Evolutionary conservation across 2,888 invertebrate genomes (phyloP), one percentile per base, ranked within the genome.

Genomic region (Phengaris alcon): DNA sequence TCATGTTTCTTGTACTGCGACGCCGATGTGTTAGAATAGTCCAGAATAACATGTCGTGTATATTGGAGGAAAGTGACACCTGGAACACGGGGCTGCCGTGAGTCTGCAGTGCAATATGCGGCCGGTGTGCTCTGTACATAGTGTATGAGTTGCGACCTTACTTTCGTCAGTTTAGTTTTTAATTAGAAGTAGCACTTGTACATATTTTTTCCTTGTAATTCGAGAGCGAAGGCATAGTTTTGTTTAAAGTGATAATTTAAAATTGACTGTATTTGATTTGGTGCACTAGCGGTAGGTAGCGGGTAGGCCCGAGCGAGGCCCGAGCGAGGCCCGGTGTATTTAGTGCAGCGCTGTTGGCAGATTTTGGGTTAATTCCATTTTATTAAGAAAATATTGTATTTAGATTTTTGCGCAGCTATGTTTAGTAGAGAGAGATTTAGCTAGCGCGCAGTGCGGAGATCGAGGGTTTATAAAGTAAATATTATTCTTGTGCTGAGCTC

Each of bases 101-200:
- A 64, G 64, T 64, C 35, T 64, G 64, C 64, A 64, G 64, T 64
- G 64, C 64, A 64, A 64, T 64, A 64, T 64, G 35, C 64, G 35
- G 64, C 12, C 35, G 64, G 64, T 44, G 64, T 13, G 35, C 64
- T 35, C 12, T 6, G 22, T 3, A 9, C 6, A 59, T 10, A 9
- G 0, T 59, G 9, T 59, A 8, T 35, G 35, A 35, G 35, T 35
- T 35, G 2, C 9, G 4, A 57, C 57, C 57, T 35, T 35, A 7
- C 13, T 72, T 22, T 13, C 22, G 7, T 54, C 54, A 51, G 9
- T 72, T 69, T 69, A 54, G 35, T 52, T 52, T 44, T 3, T 72
- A 72, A 35, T 35, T 72, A 72, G 72, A 2, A 7, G 72, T 72
- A 72, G 72, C 7, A 72, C 35, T 72, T 72, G 72, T 72, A 72